Conservation (phyloP, 2,888 invertebrate species). For the Osmoderma eremita region DNA sequence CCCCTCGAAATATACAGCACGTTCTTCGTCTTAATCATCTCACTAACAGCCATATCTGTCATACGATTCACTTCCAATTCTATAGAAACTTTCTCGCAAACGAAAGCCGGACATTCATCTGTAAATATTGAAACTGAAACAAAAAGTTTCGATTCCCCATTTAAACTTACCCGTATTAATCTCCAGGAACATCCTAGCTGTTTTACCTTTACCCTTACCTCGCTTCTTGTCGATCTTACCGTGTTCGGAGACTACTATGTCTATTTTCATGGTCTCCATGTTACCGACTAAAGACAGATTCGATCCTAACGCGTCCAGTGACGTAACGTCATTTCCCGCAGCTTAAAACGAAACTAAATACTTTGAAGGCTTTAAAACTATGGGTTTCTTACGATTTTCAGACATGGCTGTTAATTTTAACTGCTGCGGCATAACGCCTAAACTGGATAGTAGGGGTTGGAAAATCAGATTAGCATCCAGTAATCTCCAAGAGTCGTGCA, state of each 20-base stretch:
- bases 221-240: conserved; percentile 73
- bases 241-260: conserved; percentile 93
- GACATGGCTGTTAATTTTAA: conserved; percentile 67
- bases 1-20: conserved; percentile 87
- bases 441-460: conserved; percentile 87
- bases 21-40: conserved; percentile 83
- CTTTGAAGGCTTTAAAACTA: conserved; percentile 43
- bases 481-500: conserved; percentile 84
- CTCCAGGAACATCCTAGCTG: conserved; percentile 56
- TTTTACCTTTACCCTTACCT: conserved; percentile 63
- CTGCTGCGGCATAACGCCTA: conserved; percentile 92
- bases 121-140: conserved; percentile 57
- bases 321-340: conserved; percentile 69
- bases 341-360: conserved; percentile 57
- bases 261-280: conserved; percentile 89
- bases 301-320: conserved; percentile 88
- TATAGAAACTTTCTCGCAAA: conserved; percentile 90
- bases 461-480: conserved; percentile 94
- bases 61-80: conserved; percentile 91
- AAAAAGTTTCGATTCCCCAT: not conserved
- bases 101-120: conserved; percentile 86
- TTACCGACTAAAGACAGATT: conserved; percentile 85
- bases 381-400: conserved; percentile 56
- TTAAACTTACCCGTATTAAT: conserved; percentile 52
- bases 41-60: conserved; percentile 88